These are phyloP conservation scores for Condylostylus longicornis DNA, from an alignment of 1,140 invertebrate species.

Conservation along the genomic window DNA sequence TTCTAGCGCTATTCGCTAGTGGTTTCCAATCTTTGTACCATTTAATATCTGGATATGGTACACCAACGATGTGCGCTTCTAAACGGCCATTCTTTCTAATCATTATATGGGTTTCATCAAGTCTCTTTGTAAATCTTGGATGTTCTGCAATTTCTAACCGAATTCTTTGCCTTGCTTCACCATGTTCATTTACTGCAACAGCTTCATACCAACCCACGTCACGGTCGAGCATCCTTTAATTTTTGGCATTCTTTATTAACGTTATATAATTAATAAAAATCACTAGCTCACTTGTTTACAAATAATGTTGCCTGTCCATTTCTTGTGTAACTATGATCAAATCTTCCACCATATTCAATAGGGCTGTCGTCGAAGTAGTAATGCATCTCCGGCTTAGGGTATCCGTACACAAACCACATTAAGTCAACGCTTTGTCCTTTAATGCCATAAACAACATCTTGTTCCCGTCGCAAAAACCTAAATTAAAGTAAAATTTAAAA, in stretches of 20 bases:
- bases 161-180: constrained; percentile 70
- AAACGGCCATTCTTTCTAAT: constrained; percentile 55
- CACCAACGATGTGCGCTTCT: constrained; percentile 72
- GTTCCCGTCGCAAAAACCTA: constrained; percentile 66
- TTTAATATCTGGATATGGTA: constrained; percentile 87
- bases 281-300: constrained; percentile 51
- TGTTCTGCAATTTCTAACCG: constrained; percentile 78
- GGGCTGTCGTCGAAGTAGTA: constrained; percentile 74
- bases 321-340: constrained; percentile 70
- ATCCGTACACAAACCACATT: constrained; percentile 86
- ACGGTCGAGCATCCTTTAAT: constrained; percentile 60
- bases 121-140: constrained; percentile 74
- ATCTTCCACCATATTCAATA: constrained; percentile 66
- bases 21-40: constrained; percentile 97
- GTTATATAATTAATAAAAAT: neutral
- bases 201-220: constrained; percentile 92
- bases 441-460: constrained; percentile 73
- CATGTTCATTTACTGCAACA: constrained; percentile 82
- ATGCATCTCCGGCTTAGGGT: constrained; percentile 77
- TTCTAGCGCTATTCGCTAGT: constrained; percentile 57
- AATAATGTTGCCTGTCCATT: constrained; percentile 79
- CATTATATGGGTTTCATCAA: constrained; percentile 67
- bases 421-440: constrained; percentile 74
- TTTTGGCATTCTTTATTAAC: neutral
- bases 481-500: neutral